Conservation (phyloP, 2,797 vertebrate species). For the Pogoniulus pusillus region DNA sequence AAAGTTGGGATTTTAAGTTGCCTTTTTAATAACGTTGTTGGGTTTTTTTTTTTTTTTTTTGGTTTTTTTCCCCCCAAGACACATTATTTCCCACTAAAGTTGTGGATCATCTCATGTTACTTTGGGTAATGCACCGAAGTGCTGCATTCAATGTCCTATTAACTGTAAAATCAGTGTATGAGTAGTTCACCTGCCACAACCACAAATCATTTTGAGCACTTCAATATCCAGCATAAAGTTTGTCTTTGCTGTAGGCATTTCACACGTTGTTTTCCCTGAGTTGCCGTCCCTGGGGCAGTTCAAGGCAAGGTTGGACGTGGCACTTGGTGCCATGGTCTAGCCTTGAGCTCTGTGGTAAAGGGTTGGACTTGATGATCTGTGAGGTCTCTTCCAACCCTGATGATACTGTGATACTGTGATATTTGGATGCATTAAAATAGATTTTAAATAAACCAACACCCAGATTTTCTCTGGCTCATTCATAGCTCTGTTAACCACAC, state of each 20-base stretch:
- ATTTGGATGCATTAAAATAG: accelerated
- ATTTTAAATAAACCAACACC: accelerated
- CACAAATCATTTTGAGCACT: background rate
- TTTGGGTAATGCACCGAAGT: background rate
- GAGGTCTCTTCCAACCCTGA: too few relatives aligned
- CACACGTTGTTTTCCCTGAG: background rate
- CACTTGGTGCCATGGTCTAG: too few relatives aligned
- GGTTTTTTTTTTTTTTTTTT: accelerated
- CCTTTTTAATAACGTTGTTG: background rate
- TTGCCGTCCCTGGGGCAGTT: too few relatives aligned
- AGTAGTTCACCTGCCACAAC: background rate
- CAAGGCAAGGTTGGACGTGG: too few relatives aligned
- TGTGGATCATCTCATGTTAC: background rate
- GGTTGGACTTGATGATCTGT: too few relatives aligned
- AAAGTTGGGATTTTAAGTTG: background rate
- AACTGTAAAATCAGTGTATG: background rate
- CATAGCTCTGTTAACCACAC: accelerated
- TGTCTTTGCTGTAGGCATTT: accelerated
- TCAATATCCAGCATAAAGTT: background rate
- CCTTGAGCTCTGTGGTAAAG: too few relatives aligned
- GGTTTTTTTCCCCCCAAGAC: accelerated
- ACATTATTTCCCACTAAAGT: background rate
- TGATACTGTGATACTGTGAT: too few relatives aligned
- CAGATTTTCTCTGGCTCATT: background rate
- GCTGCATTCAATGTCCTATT: background rate